A percentile compares a stretch with the other conserved stretches of the same genome.
phyloP scores from a whole-genome alignment of 2,888 invertebrate species.

The Mechanitis messenoides region DNA sequence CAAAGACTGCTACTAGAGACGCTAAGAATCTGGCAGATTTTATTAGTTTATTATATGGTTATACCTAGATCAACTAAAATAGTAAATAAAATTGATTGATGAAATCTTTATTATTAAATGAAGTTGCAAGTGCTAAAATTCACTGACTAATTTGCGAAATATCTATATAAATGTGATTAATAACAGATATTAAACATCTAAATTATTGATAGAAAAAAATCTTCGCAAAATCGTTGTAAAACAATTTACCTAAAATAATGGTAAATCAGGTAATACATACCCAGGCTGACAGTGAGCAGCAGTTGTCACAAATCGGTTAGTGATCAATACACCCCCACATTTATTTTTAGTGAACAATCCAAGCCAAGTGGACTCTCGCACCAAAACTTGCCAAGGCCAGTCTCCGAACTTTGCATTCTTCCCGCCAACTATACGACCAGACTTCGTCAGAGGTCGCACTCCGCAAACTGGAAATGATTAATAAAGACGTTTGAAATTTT shows the following conservation, averaged over 20 bases:
- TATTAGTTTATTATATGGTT: neutral
- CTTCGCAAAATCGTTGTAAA: no score
- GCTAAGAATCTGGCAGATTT: conserved; percentile 83
- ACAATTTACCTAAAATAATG: neutral
- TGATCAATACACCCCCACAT: conserved; percentile 95
- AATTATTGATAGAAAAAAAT: no score
- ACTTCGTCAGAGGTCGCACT: conserved; percentile 85
- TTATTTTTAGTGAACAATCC: conserved; percentile 96
- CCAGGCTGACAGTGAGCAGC: conserved; percentile 97
- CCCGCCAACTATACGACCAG: conserved; percentile 92
- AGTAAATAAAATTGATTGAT: neutral
- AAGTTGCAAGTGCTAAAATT: no score
- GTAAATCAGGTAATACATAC: conserved; percentile 60
- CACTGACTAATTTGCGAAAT: no score
- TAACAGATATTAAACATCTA: no score
- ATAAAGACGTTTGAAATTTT: no score
- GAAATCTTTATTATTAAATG: no score
- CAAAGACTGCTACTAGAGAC: conserved; percentile 92
- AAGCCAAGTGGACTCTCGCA: conserved; percentile 94
- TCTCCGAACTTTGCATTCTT: conserved; percentile 90
- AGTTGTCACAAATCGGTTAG: conserved; percentile 89
- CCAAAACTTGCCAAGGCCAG: conserved; percentile 95
- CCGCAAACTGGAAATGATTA: conserved; percentile 83
- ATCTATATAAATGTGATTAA: no score
- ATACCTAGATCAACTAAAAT: neutral